A percentile compares a stretch with the other conserved stretches of the same genome.
Conservation (phyloP, 2,797 vertebrate species). For the Ceyx erithaca region DNA sequence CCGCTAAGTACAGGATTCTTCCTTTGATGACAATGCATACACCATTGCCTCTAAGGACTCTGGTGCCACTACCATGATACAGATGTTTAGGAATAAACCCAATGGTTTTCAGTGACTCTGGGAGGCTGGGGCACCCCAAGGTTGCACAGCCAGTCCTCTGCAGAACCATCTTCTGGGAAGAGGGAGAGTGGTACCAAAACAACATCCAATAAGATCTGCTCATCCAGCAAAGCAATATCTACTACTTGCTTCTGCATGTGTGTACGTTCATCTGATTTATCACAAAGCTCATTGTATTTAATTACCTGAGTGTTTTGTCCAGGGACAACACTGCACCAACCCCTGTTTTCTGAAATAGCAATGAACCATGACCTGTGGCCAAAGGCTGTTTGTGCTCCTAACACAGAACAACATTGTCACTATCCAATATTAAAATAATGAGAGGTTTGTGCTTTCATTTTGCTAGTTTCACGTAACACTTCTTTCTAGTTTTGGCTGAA, state of each 20-base stretch:
- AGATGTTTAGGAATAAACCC: background rate
- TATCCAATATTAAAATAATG: slow-evolving; percentile 67
- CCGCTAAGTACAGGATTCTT: background rate
- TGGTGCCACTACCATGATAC: background rate
- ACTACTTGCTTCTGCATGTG: background rate
- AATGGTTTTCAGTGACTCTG: background rate
- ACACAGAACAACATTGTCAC: background rate
- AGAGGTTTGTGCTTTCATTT: slow-evolving; percentile 54
- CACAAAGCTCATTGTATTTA: background rate
- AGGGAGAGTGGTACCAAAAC: background rate
- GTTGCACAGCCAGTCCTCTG: background rate
- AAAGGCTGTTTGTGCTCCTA: slow-evolving; percentile 48
- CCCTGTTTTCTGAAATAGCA: slow-evolving; percentile 19
- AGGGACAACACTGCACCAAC: background rate
- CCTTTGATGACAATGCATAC: background rate
- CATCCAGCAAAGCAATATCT: background rate
- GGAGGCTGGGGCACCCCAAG: background rate
- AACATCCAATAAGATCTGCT: background rate
- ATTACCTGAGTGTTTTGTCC: slow-evolving; percentile 11
- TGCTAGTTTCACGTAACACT: slow-evolving; percentile 18
- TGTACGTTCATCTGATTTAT: background rate
- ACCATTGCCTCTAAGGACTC: background rate
- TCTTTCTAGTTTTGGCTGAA: slow-evolving; percentile 36
- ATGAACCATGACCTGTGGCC: slow-evolving; percentile 51
- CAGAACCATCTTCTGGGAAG: background rate